These are phyloP conservation scores for Macrocentrus cingulum DNA, from an alignment of 1,140 invertebrate species.

Conservation along the genomic window DNA sequence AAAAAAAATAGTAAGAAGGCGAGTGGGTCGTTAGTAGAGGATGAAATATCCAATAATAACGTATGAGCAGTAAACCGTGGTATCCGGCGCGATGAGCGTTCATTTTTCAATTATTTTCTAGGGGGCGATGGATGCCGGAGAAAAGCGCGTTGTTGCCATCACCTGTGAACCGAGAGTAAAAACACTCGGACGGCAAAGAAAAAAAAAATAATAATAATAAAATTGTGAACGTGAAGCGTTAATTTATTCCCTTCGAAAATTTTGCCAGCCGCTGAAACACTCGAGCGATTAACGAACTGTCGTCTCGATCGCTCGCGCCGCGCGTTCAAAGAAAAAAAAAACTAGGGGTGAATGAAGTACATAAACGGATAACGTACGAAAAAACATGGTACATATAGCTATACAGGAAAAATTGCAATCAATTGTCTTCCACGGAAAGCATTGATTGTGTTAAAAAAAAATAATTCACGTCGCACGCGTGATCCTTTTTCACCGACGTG, in stretches of 20 bases:
- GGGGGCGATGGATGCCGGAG: neutral
- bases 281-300: slow-evolving; percentile 2
- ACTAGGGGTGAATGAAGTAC: neutral
- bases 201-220: neutral
- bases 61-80: slow-evolving; percentile 44
- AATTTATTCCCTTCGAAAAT: slow-evolving; percentile 10
- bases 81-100: slow-evolving; percentile 25
- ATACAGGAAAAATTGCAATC: slow-evolving; percentile 5
- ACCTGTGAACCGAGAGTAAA: slow-evolving; percentile 21
- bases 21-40: slow-evolving; percentile 22
- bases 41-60: slow-evolving; percentile 47
- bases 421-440: neutral
- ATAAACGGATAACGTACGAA: slow-evolving; percentile 7
- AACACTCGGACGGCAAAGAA: neutral
- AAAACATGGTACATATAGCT: neutral
- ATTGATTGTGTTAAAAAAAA: neutral
- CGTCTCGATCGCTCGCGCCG: neutral
- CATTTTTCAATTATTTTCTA: slow-evolving; percentile 22
- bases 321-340: neutral
- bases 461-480: too few relatives aligned
- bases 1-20: slow-evolving; percentile 29
- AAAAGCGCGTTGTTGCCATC: slow-evolving; percentile 27
- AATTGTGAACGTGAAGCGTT: neutral
- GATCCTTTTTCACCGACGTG: too few relatives aligned
- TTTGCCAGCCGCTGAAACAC: neutral